A percentile compares a stretch with the other conserved stretches of the same genome.
Evolutionary conservation across 2,797 vertebrate genomes (phyloP).

Genomic region (Anniella stebbinsi): DNA sequence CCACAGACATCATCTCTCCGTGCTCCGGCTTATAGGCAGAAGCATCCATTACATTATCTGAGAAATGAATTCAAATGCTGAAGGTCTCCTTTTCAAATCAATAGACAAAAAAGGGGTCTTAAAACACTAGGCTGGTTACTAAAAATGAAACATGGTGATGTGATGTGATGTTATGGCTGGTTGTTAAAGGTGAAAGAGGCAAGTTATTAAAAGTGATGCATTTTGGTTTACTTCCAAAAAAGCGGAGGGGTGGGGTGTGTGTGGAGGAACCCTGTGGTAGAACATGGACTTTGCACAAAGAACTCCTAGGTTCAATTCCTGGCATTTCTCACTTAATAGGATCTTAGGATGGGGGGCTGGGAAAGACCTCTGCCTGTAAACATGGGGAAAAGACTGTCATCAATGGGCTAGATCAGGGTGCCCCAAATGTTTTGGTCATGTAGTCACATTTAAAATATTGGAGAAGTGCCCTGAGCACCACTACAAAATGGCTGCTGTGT

Average conservation of each 20-base stretch:
- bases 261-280: neutral
- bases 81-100: conserved; percentile 52
- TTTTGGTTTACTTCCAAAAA: neutral
- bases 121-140: neutral
- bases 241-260: no score
- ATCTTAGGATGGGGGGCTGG: neutral
- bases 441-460: no score
- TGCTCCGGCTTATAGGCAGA: conserved; percentile 57
- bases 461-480: neutral
- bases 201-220: neutral
- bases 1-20: conserved; percentile 74
- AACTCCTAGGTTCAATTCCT: neutral
- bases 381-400: neutral
- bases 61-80: conserved; percentile 66
- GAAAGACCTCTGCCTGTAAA: neutral
- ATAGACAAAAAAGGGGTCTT: conserved; percentile 45
- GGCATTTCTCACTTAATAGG: neutral
- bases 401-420: neutral
- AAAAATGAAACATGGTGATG: conserved; percentile 54
- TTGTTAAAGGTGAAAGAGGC: neutral
- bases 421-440: neutral
- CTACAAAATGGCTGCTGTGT: neutral
- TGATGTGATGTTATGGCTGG: neutral
- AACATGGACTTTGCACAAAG: neutral
- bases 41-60: conserved; percentile 64